These are phyloP conservation scores for Rallus crepitans DNA, from an alignment of 2,797 vertebrate genomes.

Conservation along the genomic window DNA sequence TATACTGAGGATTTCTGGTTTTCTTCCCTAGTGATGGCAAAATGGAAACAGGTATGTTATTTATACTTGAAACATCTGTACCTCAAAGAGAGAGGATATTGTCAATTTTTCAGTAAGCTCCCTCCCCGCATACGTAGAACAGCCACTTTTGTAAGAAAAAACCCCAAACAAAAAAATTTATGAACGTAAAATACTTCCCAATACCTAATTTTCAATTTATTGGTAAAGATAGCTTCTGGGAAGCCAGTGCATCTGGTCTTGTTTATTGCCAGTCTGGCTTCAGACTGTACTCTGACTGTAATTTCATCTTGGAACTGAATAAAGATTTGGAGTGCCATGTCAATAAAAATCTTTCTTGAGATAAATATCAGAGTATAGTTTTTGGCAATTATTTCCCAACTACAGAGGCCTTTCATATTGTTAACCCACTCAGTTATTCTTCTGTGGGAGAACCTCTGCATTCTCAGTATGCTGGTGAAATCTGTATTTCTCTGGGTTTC, in stretches of 20 bases:
- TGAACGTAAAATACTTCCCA: neutral
- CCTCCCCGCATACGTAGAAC: neutral
- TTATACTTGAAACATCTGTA: neutral
- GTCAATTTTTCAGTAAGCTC: neutral
- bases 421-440: neutral
- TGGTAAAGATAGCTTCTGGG: neutral
- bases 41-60: neutral
- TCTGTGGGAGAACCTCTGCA: neutral
- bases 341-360: neutral
- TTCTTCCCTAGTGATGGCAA: neutral
- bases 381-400: neutral
- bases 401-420: neutral
- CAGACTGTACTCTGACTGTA: neutral
- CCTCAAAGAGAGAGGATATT: neutral
- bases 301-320: neutral
- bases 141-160: neutral
- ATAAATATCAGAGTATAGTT: neutral
- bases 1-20: neutral
- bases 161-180: neutral
- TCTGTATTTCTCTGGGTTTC: neutral
- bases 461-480: neutral
- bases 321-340: neutral
- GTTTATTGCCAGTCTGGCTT: neutral
- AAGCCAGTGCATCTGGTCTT: accelerated
- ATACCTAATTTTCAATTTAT: neutral